Conservation (phyloP, 2,888 invertebrate genomes). For the Orthonevra nobilis region DNA sequence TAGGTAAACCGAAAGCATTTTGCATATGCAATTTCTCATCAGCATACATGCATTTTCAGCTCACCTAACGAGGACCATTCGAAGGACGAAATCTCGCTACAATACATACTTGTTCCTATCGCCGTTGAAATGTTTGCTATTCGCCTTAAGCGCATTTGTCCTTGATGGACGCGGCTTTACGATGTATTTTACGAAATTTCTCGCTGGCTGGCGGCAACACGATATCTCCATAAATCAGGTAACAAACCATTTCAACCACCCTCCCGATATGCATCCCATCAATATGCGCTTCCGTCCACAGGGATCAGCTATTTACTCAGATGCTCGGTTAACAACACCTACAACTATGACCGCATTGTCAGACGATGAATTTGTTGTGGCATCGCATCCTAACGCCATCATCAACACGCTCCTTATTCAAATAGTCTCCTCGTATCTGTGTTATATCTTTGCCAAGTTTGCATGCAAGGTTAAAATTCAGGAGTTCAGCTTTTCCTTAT, state of each 20-base stretch:
- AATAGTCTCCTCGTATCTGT: conserved; percentile 84
- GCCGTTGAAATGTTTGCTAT: conserved; percentile 88
- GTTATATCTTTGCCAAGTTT: conserved; percentile 87
- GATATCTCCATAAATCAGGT: conserved; percentile 82
- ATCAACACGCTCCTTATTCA: conserved; percentile 85
- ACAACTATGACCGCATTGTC: background rate
- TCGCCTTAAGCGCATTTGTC: conserved; percentile 84
- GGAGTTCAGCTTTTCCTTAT: conserved; percentile 91
- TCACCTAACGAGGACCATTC: conserved; percentile 77
- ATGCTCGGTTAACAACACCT: conserved; percentile 10
- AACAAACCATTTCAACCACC: no score
- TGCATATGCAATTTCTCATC: conserved; percentile 7
- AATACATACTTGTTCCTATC: conserved; percentile 87
- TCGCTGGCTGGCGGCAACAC: conserved; percentile 81
- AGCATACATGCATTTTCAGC: conserved; percentile 69
- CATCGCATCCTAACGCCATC: conserved; percentile 75
- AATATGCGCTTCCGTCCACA: conserved; percentile 5
- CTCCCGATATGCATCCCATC: no score
- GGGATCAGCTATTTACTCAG: conserved; percentile 49
- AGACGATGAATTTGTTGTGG: conserved; percentile 71
- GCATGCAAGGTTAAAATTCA: conserved; percentile 95
- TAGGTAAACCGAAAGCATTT: conserved; percentile 73
- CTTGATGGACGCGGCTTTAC: conserved; percentile 79
- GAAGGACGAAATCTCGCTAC: conserved; percentile 85
- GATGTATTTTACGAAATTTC: conserved; percentile 80